phyloP scores from a whole-genome alignment of 2,113 vertebrate species.

The Casuarius casuarius region DNA sequence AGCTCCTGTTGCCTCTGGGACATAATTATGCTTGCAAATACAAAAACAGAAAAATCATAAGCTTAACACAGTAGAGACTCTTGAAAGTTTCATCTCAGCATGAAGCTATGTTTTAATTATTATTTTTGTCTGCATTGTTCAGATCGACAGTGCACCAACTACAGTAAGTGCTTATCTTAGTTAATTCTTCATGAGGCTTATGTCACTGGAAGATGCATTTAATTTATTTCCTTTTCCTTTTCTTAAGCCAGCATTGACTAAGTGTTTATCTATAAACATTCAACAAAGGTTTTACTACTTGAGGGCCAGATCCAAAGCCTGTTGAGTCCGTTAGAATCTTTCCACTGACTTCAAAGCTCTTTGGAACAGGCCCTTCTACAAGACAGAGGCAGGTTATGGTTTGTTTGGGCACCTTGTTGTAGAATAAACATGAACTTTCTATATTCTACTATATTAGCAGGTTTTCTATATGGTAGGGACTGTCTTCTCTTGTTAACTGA shows the following conservation, averaged over 20 bases:
- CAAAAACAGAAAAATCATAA: conserved; percentile 69
- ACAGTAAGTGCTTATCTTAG: conserved; percentile 70
- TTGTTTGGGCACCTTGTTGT: background rate
- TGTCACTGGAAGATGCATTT: conserved; percentile 63
- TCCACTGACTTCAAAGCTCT: background rate
- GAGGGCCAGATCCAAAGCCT: conserved; percentile 4
- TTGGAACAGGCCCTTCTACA: background rate
- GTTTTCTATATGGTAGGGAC: background rate
- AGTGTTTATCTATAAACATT: conserved; percentile 48
- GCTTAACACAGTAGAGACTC: conserved; percentile 65
- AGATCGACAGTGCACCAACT: conserved; percentile 44
- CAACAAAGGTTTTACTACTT: conserved; percentile 20
- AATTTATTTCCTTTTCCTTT: conserved; percentile 64
- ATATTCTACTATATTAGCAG: background rate
- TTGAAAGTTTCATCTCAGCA: conserved; percentile 75
- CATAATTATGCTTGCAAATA: conserved; percentile 69
- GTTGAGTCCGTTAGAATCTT: background rate
- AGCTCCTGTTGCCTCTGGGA: conserved; percentile 71
- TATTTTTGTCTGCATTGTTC: conserved; percentile 72
- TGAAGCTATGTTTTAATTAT: conserved; percentile 76
- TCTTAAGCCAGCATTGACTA: conserved; percentile 2
- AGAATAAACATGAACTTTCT: background rate
- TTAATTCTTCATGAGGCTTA: conserved; percentile 75
- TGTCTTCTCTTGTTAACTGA: background rate
- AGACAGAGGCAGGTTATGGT: background rate